phyloP scores from a whole-genome alignment of 2,113 vertebrate species.

The Macaca fascicularis region DNA sequence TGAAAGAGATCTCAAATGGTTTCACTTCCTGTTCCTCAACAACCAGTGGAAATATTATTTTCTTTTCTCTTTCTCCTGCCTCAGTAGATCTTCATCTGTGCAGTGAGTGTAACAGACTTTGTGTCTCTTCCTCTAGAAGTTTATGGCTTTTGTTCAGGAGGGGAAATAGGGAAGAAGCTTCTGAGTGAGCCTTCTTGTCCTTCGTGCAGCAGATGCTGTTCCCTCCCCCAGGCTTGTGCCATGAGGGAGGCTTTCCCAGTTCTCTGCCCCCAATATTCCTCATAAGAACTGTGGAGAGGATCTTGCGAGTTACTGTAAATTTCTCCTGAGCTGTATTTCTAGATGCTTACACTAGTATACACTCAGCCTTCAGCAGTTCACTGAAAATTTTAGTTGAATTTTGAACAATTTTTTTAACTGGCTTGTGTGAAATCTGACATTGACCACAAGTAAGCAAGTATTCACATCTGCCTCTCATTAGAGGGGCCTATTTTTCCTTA shows the following conservation, averaged over 20 bases:
- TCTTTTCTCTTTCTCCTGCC: neutral
- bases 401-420: neutral
- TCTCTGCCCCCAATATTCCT: neutral
- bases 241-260: neutral
- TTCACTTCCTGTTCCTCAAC: neutral
- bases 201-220: no score
- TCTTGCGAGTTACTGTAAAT: neutral
- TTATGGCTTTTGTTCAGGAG: neutral
- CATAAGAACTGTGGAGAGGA: neutral
- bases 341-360: neutral
- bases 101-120: neutral
- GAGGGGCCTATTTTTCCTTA: neutral
- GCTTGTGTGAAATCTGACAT: neutral
- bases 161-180: neutral
- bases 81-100: neutral
- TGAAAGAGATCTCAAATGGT: neutral
- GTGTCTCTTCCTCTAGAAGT: neutral
- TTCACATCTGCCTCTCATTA: neutral
- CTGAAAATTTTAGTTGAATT: neutral
- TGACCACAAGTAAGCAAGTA: neutral
- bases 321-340: neutral
- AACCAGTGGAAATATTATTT: neutral
- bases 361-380: neutral
- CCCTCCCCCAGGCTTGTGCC: neutral
- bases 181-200: neutral